These are phyloP conservation scores for Hyalella azteca DNA, from an alignment of 2,888 invertebrate genomes.

Conservation along the genomic window DNA sequence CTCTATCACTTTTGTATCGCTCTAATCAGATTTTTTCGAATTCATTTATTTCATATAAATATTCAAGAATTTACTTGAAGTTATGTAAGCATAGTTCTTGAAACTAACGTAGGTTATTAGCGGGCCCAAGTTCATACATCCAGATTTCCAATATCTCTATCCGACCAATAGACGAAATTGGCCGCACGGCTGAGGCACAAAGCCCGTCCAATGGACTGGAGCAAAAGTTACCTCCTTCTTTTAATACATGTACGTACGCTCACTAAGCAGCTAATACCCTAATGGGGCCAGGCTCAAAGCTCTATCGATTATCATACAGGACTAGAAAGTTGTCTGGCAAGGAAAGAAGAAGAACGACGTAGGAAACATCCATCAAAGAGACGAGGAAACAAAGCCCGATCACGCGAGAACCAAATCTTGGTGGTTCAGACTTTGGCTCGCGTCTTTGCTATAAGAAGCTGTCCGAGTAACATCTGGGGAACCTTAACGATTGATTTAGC, in stretches of 20 bases:
- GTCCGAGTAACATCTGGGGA: no score
- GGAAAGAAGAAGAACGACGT: constrained; percentile 22
- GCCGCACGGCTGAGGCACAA: background rate
- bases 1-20: no score
- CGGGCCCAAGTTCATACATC: no score
- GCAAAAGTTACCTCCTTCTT: constrained; percentile 5
- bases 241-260: background rate
- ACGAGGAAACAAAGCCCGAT: constrained; percentile 23
- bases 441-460: no score
- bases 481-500: no score
- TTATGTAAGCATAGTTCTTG: no score
- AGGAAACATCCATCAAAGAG: constrained; percentile 21
- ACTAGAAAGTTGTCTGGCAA: constrained; percentile 27
- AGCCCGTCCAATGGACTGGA: background rate
- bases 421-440: background rate
- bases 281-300: constrained; percentile 27
- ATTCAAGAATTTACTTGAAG: no score
- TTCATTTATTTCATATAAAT: no score
- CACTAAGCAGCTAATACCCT: constrained; percentile 35
- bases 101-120: no score
- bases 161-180: background rate
- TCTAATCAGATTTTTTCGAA: no score
- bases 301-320: constrained; percentile 33
- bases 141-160: no score
- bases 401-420: constrained; percentile 31